Conservation (phyloP, 2,797 vertebrate species). For the Cirrhinus mrigala region DNA sequence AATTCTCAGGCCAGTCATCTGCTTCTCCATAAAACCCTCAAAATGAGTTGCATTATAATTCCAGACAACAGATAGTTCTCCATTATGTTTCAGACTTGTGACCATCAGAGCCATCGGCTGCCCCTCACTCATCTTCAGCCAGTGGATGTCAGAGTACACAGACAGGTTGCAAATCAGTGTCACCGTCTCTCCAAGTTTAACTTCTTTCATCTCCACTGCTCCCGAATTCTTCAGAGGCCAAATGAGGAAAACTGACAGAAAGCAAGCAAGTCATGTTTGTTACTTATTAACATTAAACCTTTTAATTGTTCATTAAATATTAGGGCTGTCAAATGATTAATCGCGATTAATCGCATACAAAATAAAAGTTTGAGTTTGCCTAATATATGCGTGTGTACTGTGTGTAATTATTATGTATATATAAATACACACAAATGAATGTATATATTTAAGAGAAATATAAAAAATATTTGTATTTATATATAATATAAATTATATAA, state of each 20-base stretch:
- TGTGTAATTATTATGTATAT: too few species aligned
- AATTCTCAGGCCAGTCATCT: conserved; percentile 36
- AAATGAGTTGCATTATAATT: conserved; percentile 46
- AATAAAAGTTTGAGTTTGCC: too few species aligned
- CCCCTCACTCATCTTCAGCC: conserved; percentile 51
- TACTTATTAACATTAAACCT: background rate
- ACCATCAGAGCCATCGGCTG: conserved; percentile 36
- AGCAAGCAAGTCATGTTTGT: background rate
- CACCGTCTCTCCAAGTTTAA: conserved; percentile 44
- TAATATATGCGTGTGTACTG: too few species aligned
- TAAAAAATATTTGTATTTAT: too few species aligned
- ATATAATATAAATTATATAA: too few species aligned
- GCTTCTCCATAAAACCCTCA: conserved; percentile 31
- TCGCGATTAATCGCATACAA: too few species aligned
- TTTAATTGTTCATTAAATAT: too few species aligned
- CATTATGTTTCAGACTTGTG: conserved; percentile 33
- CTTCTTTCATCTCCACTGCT: conserved; percentile 20
- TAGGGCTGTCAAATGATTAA: too few species aligned
- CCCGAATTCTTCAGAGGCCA: background rate
- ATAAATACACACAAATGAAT: too few species aligned
- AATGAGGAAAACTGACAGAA: conserved; percentile 17
- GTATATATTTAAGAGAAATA: too few species aligned
- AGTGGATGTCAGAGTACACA: conserved; percentile 50
- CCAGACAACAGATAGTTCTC: conserved; percentile 38
- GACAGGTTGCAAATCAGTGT: conserved; percentile 42